These are phyloP conservation scores for Polyommatus icarus DNA, from an alignment of 2,888 invertebrate genomes.

Conservation along the genomic window DNA sequence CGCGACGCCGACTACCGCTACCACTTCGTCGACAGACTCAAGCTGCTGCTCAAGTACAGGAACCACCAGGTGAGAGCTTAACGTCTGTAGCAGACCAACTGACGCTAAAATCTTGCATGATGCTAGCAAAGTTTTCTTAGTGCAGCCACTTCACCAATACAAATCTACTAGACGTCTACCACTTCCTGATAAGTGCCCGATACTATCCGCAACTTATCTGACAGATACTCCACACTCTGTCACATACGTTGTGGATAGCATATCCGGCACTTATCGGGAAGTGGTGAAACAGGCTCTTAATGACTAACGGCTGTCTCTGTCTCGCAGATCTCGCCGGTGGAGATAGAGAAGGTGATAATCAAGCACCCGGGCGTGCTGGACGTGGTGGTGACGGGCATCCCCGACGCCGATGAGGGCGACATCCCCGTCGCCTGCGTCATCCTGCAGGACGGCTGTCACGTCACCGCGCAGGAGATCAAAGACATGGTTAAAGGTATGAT, in stretches of 20 bases:
- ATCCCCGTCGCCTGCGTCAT: constrained; percentile 57
- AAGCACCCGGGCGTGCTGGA: constrained; percentile 55
- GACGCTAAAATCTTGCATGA: no score
- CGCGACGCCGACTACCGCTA: constrained; percentile 72
- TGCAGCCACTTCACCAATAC: no score
- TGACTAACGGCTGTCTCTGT: background rate
- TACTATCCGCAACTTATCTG: no score
- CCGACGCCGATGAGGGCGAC: constrained; percentile 53
- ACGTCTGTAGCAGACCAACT: no score
- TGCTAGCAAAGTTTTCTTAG: no score
- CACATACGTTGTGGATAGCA: no score
- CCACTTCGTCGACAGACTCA: constrained; percentile 75
- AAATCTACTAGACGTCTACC: no score
- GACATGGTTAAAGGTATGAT: constrained; percentile 58
- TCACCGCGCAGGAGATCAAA: constrained; percentile 56
- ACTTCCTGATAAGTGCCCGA: no score
- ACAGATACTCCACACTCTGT: no score
- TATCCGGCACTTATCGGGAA: no score
- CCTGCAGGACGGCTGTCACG: constrained; percentile 41
- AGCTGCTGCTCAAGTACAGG: constrained; percentile 74
- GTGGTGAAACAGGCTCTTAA: no score
- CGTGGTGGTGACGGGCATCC: constrained; percentile 54
- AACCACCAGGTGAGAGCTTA: constrained; percentile 54
- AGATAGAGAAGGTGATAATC: constrained; percentile 53
- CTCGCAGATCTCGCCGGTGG: constrained; percentile 57